Evolutionary conservation across 1,140 invertebrate genomes (phyloP).

Genomic region (honey bee (Apis mellifera)): Amel_HAv3.1 CM009933.2:8228001-8228500

Average conservation of each 20-base stretch:
- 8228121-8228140: neutral
- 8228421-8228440: neutral
- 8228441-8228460: no score
- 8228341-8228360: no score
- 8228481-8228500: conserved; percentile 13
- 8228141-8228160: conserved; percentile 27
- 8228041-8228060: conserved; percentile 20
- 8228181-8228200: conserved; percentile 9
- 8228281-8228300: no score
- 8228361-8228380: no score
- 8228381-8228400: no score
- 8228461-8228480: conserved; percentile 24
- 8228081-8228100: conserved; percentile 36
- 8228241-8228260: no score
- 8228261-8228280: no score
- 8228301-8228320: no score
- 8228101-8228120: conserved; percentile 49
- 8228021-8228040: conserved; percentile 12
- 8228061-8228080: conserved; percentile 23
- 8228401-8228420: neutral
- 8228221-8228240: no score
- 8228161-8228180: conserved; percentile 17
- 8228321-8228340: no score
- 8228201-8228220: neutral
- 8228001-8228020: conserved; percentile 1